These are phyloP conservation scores for Eupeodes luniger DNA, from an alignment of 2,888 invertebrate genomes.

Conservation along the genomic window DNA sequence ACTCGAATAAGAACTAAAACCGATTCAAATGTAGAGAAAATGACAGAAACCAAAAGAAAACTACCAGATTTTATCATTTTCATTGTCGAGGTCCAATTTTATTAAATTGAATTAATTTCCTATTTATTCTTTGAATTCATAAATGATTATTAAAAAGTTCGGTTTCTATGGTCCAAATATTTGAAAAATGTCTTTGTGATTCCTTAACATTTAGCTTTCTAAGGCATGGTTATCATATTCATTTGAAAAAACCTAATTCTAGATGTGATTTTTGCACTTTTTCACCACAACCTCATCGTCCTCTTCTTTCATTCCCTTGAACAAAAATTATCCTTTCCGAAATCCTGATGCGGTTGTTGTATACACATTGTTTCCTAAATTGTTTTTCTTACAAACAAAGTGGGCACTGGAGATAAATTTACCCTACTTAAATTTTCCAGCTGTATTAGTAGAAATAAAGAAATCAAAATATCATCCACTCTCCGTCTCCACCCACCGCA, in stretches of 20 bases:
- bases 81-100: too few relatives aligned
- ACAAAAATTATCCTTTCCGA: constrained; percentile 38
- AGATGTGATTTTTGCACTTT: neutral
- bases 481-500: constrained; percentile 17
- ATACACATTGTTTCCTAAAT: constrained; percentile 42
- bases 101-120: too few relatives aligned
- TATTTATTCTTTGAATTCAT: too few relatives aligned
- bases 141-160: too few relatives aligned
- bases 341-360: constrained; percentile 5
- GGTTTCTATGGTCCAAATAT: too few relatives aligned
- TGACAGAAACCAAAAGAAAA: too few relatives aligned
- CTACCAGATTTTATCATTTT: too few relatives aligned
- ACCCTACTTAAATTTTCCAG: constrained; percentile 62
- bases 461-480: constrained; percentile 62
- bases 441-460: constrained; percentile 73
- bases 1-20: too few relatives aligned
- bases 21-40: too few relatives aligned
- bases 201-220: too few relatives aligned
- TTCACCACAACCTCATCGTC: constrained; percentile 17
- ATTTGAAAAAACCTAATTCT: neutral
- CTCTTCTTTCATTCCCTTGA: constrained; percentile 47
- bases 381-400: constrained; percentile 62
- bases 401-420: constrained; percentile 54
- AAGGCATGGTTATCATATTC: too few relatives aligned
- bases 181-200: too few relatives aligned